Base-by-base conservation (phyloP, 37 sponge, comb jelly and placozoan genomes). In the Axinella damicornis region DNA sequence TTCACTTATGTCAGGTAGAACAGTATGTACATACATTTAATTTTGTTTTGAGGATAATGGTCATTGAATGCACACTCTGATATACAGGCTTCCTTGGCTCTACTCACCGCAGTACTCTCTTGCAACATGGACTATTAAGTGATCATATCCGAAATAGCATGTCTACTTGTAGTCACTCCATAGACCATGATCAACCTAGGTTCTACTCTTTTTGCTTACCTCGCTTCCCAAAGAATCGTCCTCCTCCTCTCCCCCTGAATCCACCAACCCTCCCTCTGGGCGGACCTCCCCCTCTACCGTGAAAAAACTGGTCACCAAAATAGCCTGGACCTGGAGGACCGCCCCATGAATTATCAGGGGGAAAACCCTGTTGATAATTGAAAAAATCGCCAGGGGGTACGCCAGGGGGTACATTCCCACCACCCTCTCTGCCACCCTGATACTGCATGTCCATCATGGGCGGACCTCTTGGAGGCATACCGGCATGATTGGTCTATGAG, bases 341-440 rank as follows among this genome's bases (percentile, higher is more conserved):
- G 9, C 46, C 46, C 46, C 46, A 46, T 9, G 46, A 46, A 9
- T 46, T 46, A 27, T 57, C 54, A 57, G 73, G 83, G 46, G 83
- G 72, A 22, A 28, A 39, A 2, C 83, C 83, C 83, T 82, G 83
- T 33, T 71, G 73, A 40, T 58, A 54, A 73, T 60, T 33, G 39
- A 60, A 21, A 62, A 11, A 21, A 38, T 59, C 61, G 22, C 61
- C 61, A 39, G 33, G 39, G 20, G 12, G 5, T n/a, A n/a, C n/a
- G 17, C 57, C 74, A 25, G 18, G 22, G 9, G 53, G 75, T 4
- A 27, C 33, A 33, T 53, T 21, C n/a, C 46, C 9, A 9, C 46
- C 46, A 46, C 46, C 46, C 46, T 46, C 46, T 46, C 46, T 46
- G 46, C 46, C 46, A 9, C 46, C 46, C 46, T 46, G 46, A 9